Evolutionary conservation across 1,140 invertebrate species (phyloP), one percentile per base, ranked within the genome.

Genomic region (Eriocheir sinensis): DNA sequence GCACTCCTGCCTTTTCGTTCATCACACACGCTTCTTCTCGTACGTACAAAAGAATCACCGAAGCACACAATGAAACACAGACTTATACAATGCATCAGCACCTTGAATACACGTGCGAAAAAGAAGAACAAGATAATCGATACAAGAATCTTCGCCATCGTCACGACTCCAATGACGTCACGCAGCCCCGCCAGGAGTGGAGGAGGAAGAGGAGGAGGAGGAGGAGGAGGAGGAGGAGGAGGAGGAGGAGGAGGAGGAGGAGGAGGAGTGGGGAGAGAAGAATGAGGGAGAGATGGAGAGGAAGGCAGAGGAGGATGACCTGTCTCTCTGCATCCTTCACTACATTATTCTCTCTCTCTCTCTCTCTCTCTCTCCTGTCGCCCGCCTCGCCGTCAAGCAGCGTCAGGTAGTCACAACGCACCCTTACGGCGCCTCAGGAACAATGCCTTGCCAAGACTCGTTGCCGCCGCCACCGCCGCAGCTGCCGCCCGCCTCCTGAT

Each of bases 241-340:
- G n/a, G 44, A 40, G 36, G n/a, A 21, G 44, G 21, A 41, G 21
- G 44, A 4, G 17, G 34, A 88, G 34, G n/a, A n/a, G 38, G 36
- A 81, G 80, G 30, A n/a, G 30, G 80, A 81, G 80, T 27, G 80
- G 30, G 80, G 30, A n/a, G 30, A n/a, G 30, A n/a, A 85, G 81
- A 85, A 41, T 38, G 81, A 85, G 32, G 17, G 12, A 85, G 81
- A 85, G 34, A 85, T 36, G 81, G 34, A 85, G 81, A 85, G 81
- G 21, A 72, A 72, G 27, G 60, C 21, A n/a, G 27, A 72, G 21
- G 17, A 72, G 60, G 60, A 72, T 72, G 60, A n/a, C 27, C 60
- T 72, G 60, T 72, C 60, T 72, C 60, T n/a, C 60, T 72, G 27
- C 60, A 72, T n/a, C 60, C 21, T 72, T 72, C 60, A 21, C 60